Evolutionary conservation across 2,888 invertebrate species (phyloP).

Genomic region (Pachydiplax longipennis): DNA sequence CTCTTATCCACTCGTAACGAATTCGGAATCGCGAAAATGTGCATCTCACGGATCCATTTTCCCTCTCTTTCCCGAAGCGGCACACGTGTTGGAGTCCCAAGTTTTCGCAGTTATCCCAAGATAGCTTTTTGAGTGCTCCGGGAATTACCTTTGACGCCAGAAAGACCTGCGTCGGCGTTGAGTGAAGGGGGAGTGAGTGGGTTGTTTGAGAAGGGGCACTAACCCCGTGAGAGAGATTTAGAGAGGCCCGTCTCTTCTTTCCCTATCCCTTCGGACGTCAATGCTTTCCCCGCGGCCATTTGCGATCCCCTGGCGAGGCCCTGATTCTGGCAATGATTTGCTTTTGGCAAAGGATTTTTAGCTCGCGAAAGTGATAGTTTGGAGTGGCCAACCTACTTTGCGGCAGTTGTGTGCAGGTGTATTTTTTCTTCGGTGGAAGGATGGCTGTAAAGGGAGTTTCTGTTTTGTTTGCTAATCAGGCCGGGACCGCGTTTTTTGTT

Average conservation of each 20-base stretch:
- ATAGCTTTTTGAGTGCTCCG: constrained; percentile 1
- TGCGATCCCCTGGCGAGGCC: neutral
- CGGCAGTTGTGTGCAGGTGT: neutral
- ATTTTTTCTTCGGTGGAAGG: too few relatives aligned
- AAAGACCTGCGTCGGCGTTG: neutral
- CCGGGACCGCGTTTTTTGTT: too few relatives aligned
- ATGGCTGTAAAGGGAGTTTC: too few relatives aligned
- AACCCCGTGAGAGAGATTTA: neutral
- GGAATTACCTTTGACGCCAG: neutral
- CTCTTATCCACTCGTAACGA: neutral
- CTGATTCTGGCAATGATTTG: neutral
- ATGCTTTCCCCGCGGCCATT: neutral
- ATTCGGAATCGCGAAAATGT: neutral
- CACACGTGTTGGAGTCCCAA: neutral
- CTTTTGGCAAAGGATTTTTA: neutral
- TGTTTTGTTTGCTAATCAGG: too few relatives aligned
- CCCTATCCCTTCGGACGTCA: neutral
- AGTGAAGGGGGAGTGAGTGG: neutral
- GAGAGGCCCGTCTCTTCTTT: neutral
- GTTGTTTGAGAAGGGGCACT: neutral
- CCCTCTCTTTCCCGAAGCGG: neutral
- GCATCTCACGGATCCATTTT: neutral
- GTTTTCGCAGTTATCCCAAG: neutral
- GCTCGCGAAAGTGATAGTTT: neutral
- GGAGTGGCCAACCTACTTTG: neutral